phyloP scores from a whole-genome alignment of 2,113 vertebrate genomes.

The Phrynosoma platyrhinos region DNA sequence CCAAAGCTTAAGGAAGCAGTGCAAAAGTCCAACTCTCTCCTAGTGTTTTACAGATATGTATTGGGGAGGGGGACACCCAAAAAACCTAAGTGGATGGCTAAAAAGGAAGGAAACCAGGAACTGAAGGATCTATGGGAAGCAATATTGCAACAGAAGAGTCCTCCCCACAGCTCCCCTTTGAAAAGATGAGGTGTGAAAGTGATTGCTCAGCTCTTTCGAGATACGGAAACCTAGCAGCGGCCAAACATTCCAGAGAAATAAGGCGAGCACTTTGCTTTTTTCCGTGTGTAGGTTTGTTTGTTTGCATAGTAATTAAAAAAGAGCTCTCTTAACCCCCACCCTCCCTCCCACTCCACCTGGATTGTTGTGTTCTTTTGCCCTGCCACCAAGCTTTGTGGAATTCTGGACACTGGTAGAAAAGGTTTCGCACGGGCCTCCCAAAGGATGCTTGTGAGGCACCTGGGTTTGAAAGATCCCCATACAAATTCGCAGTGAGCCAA shows the following conservation, averaged over 20 bases:
- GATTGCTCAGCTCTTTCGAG: slow-evolving; percentile 54
- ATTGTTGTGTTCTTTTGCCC: slow-evolving; percentile 42
- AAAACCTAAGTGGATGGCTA: too few relatives aligned
- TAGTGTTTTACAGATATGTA: too few relatives aligned
- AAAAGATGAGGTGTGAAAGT: too few relatives aligned
- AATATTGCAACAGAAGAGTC: slow-evolving; percentile 14
- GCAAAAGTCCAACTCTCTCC: slow-evolving; percentile 21
- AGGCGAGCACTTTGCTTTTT: slow-evolving; percentile 75
- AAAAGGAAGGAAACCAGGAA: not conserved
- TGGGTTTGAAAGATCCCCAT: not conserved
- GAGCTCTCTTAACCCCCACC: slow-evolving; percentile 67
- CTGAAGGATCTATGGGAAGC: slow-evolving; percentile 30
- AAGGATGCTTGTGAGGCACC: slow-evolving; percentile 18
- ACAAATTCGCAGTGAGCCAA: not conserved
- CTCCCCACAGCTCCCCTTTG: too few relatives aligned
- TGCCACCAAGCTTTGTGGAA: slow-evolving; percentile 61
- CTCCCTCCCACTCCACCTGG: not conserved
- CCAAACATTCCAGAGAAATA: slow-evolving; percentile 72
- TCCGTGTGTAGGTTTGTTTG: slow-evolving; percentile 55
- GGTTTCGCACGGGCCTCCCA: not conserved
- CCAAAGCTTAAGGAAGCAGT: slow-evolving; percentile 44
- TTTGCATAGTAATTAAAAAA: slow-evolving; percentile 82
- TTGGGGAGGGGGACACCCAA: too few relatives aligned
- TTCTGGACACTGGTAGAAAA: slow-evolving; percentile 46
- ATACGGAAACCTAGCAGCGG: slow-evolving; percentile 55